Percentiles rank a stretch among this genome's conserved stretches.
These are phyloP conservation scores for Phasia obesa DNA, from an alignment of 2,888 invertebrate species.

Conservation along the genomic window DNA sequence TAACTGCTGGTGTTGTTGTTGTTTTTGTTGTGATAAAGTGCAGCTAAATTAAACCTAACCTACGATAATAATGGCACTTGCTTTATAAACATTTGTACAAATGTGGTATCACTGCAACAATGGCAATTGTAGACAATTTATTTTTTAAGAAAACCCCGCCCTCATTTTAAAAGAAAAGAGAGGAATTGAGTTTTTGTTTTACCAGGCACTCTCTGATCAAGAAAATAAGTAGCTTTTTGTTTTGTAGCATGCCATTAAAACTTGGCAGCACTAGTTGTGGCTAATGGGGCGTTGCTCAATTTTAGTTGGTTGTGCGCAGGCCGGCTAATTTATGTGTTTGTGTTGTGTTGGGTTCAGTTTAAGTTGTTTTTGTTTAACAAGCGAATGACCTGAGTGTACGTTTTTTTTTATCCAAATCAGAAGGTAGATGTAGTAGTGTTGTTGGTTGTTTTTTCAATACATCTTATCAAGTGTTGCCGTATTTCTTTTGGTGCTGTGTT, in stretches of 20 bases:
- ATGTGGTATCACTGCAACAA: constrained; percentile 31
- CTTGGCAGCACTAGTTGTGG: constrained; percentile 78
- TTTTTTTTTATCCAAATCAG: constrained; percentile 45
- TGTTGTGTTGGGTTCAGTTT: constrained; percentile 1
- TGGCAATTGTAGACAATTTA: background rate
- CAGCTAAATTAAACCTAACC: constrained; percentile 76
- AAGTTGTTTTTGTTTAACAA: constrained; percentile 40
- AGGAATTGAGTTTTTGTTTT: background rate
- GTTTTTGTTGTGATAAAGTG: constrained; percentile 41
- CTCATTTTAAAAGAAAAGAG: constrained; percentile 7
- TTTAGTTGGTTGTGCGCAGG: constrained; percentile 71
- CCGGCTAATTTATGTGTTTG: constrained; percentile 26
- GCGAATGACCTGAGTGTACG: constrained; percentile 58
- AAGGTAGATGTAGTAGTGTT: constrained; percentile 33
- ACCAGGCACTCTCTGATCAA: background rate
- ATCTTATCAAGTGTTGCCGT: constrained; percentile 15
- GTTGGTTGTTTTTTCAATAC: constrained; percentile 30
- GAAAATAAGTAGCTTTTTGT: constrained; percentile 25
- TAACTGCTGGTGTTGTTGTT: constrained; percentile 34
- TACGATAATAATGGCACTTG: constrained; percentile 77
- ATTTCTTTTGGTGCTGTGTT: no score
- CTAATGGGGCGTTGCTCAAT: constrained; percentile 63
- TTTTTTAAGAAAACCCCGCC: constrained; percentile 49
- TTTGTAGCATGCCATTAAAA: constrained; percentile 1
- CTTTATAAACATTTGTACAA: constrained; percentile 18